Evolutionary conservation across 2,888 invertebrate genomes (phyloP).

Genomic region (Anodontia alba): DNA sequence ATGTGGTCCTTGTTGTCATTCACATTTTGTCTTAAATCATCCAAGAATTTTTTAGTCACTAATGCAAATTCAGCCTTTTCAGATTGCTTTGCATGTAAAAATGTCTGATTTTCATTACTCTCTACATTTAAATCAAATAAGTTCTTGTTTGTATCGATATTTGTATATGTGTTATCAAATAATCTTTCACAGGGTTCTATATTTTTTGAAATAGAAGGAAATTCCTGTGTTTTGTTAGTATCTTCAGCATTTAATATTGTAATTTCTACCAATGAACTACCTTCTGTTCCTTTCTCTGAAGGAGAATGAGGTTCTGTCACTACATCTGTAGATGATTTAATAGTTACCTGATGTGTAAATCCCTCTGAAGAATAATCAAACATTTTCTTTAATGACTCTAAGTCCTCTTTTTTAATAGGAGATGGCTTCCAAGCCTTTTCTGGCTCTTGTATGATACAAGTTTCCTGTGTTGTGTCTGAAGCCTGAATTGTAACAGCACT

Average conservation of each 20-base stretch:
- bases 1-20: too few species aligned
- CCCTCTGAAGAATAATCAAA: constrained; percentile 1
- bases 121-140: too few species aligned
- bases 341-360: background rate
- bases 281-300: background rate
- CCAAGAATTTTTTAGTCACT: background rate
- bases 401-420: background rate
- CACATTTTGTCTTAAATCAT: background rate
- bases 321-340: background rate
- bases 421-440: background rate
- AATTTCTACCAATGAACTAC: background rate
- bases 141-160: too few species aligned
- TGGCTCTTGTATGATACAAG: too few species aligned
- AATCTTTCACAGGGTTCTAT: too few species aligned
- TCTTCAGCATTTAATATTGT: background rate
- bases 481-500: too few species aligned
- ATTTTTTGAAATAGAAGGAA: too few species aligned
- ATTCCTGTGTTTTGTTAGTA: background rate
- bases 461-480: too few species aligned
- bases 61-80: background rate
- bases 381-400: background rate
- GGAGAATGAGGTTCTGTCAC: background rate
- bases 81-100: too few species aligned
- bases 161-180: too few species aligned
- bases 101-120: too few species aligned